Evolutionary conservation across 64 coral and sea anemone species (phyloP), one percentile per base, ranked within the genome.

Genomic region (Dendrophyllia cribrosa): DNA sequence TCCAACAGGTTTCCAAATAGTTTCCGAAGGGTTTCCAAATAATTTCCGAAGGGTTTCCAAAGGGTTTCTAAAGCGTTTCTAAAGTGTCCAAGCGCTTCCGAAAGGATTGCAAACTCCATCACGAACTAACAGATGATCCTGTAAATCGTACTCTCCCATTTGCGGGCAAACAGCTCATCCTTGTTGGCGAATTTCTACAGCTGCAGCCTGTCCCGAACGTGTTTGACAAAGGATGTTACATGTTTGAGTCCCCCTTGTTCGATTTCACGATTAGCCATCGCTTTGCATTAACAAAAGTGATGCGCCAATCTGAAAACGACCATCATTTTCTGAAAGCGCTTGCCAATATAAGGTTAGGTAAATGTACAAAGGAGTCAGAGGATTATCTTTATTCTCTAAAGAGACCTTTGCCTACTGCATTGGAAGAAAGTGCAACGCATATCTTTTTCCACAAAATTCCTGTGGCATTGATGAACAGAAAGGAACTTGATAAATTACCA

Each of bases 101-200:
- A n/a, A n/a, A n/a, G n/a, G n/a, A n/a, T n/a, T n/a, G n/a, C n/a
- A n/a, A n/a, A n/a, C 34, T 34, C 34, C 77, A 91, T 26, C 88
- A 82, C 17, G 14, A 70, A 53, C 6, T 91, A 14, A 20, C 66
- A 43, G 53, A 76, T 1, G 70, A 75, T 45, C 56, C 23, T 7
- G 70, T 34, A 88, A 23, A 59, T 59, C 1, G 14, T 61, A 62
- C 26, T 12, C 5, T 44, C 9, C 55, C 21, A 15, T 91, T 91
- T 43, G 76, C 62, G 0, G 65, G 89, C 55, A 81, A 81, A 13
- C 66, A 91, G 21, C 9, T 91, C 53, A 82, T 79, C 17, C 52
- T 91, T 9, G 89, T 91, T 26, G 89, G 76, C 34, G 77, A 91
- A 44, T 91, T 91, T 16, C 66, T 70, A 11, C 76, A 90, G 76